A percentile compares a stretch with the other conserved stretches of the same genome.
These are phyloP conservation scores for Riptortus pedestris DNA, from an alignment of 1,140 invertebrate genomes.

Conservation along the genomic window DNA sequence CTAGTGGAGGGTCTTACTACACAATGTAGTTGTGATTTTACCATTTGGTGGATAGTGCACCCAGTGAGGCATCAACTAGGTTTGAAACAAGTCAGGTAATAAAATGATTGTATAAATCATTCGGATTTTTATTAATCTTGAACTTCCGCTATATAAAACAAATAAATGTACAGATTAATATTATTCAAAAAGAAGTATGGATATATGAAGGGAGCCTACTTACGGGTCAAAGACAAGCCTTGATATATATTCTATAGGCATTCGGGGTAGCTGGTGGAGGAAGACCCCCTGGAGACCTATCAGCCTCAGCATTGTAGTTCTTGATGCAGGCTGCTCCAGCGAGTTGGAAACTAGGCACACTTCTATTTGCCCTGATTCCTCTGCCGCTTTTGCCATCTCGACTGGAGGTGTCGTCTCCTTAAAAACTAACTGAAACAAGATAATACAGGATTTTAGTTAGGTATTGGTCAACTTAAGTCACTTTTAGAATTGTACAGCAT, in stretches of 20 bases:
- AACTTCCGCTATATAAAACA: too few relatives aligned
- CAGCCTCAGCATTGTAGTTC: constrained; percentile 86
- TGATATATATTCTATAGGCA: constrained; percentile 97
- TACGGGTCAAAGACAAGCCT: constrained; percentile 93
- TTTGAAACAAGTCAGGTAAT: too few relatives aligned
- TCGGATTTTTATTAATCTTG: too few relatives aligned
- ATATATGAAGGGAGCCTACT: constrained; percentile 36
- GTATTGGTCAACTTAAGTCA: too few relatives aligned
- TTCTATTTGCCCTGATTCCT: constrained; percentile 77
- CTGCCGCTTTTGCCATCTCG: constrained; percentile 81
- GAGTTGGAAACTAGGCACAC: constrained; percentile 92
- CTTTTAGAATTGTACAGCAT: too few relatives aligned
- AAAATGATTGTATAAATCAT: too few relatives aligned
- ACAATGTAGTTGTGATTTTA: too few relatives aligned
- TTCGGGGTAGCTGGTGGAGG: constrained; percentile 87
- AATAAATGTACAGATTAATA: not conserved
- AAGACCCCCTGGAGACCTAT: constrained; percentile 92
- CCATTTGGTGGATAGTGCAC: too few relatives aligned
- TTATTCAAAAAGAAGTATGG: not conserved
- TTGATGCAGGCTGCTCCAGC: constrained; percentile 70
- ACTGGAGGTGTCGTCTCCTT: constrained; percentile 77
- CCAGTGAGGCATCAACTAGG: too few relatives aligned
- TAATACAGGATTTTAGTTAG: too few relatives aligned
- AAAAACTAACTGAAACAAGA: constrained; percentile 50
- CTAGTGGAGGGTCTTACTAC: too few relatives aligned